Evolutionary conservation across 2,888 invertebrate genomes (phyloP), one percentile per base, ranked within the genome.

Genomic region (Agriotes lineatus): DNA sequence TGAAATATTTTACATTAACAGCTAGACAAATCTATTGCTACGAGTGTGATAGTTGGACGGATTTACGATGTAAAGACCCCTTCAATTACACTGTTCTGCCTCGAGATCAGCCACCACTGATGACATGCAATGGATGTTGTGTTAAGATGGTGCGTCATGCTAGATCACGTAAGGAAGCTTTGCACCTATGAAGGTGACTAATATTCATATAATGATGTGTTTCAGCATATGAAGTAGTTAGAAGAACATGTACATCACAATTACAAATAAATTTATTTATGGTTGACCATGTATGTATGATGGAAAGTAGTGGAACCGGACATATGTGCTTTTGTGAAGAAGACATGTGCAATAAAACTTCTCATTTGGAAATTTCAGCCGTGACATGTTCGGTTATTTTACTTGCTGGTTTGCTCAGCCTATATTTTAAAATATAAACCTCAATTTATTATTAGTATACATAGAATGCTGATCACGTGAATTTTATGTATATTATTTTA

Each of bases 241-340:
- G 96, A 71, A 90, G 96, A 78, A 96, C 96, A 78, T 96, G 96
- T 86, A 96, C 96, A 67, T 93, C 95, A 72, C 95, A 96, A 83
- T 90, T 96, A 75, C 95, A 96, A 86, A 96, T 96, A 87, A 96
- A 96, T 87, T 89, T 96, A 82, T 96, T 96, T 89, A 96, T 96
- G 96, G 96, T 96, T 85, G 96, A 96, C 87, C 96, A 96, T 89
- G 96, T 96, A 88, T 96, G 96, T 92, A 96, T 96, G 96, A 94
- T 95, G 93, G 96, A 96, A 93, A 95, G 96, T 91, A 95, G 95
- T 89, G 96, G 96, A 88, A 95, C 93, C 85, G 96, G 96, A 87
- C 96, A 96, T 91, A 96, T 96, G 96, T 96, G 96, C 89, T 96
- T 96, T 91, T 96, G 96, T 89, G 96, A 96, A 89, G 96, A 96